A percentile compares a stretch with the other conserved stretches of the same genome.
These are phyloP conservation scores for Balearica regulorum DNA, from an alignment of 2,797 vertebrate species.

Conservation along the genomic window DNA sequence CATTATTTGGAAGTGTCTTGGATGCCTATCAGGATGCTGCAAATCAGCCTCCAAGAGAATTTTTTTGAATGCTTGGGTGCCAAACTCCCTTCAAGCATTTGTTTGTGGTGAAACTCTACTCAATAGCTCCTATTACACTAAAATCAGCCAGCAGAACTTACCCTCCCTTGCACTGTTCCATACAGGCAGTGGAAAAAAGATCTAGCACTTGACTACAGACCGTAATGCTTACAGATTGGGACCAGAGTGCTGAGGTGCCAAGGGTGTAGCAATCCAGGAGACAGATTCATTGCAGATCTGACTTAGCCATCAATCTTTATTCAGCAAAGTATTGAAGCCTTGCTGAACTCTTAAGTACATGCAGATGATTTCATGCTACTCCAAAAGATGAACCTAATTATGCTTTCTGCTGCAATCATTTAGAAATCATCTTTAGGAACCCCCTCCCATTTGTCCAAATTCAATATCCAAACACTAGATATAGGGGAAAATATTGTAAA, in stretches of 20 bases:
- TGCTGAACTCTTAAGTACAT: conserved; percentile 7
- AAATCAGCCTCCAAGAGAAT: neutral
- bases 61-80: neutral
- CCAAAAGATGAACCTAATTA: conserved; percentile 23
- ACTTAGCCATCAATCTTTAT: neutral
- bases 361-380: conserved; percentile 27
- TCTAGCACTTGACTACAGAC: neutral
- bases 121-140: neutral
- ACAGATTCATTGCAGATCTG: neutral
- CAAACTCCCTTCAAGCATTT: neutral
- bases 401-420: conserved; percentile 9
- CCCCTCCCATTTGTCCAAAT: neutral
- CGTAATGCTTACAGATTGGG: neutral
- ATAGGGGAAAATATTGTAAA: neutral
- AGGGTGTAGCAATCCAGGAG: neutral
- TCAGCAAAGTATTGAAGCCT: neutral
- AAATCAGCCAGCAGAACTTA: neutral
- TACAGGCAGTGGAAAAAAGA: neutral
- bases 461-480: neutral
- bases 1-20: neutral
- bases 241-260: neutral
- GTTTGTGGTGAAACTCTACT: neutral
- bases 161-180: neutral
- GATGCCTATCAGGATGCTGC: neutral
- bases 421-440: neutral